Conservation (phyloP, 2,888 invertebrate genomes). For the Rutpela maculata region DNA sequence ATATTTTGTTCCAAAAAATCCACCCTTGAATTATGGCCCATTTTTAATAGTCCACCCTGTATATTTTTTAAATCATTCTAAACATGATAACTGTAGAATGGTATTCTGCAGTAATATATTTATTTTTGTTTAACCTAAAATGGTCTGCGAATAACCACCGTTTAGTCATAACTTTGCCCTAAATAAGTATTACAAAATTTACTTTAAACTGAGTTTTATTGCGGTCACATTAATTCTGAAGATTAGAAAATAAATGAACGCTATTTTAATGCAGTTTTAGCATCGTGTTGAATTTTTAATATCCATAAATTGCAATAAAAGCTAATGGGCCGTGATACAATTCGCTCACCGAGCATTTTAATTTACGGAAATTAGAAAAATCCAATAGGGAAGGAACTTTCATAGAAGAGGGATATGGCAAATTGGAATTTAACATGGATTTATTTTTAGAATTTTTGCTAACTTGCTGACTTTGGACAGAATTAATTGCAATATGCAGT, state of each 20-base stretch:
- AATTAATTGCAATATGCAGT: conserved; percentile 2
- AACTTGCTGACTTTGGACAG: not conserved
- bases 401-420: conserved; percentile 28
- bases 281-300: conserved; percentile 63
- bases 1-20: too few relatives aligned
- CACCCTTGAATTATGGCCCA: too few relatives aligned
- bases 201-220: conserved; percentile 12
- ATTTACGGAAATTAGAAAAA: conserved; percentile 61
- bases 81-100: not conserved
- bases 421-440: conserved; percentile 37
- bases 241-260: conserved; percentile 52
- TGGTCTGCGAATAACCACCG: not conserved
- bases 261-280: conserved; percentile 52
- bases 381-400: conserved; percentile 43
- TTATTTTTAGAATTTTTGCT: conserved; percentile 13
- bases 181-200: conserved; percentile 13
- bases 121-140: not conserved
- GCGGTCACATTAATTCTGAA: conserved; percentile 42
- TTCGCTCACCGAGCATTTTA: conserved; percentile 64
- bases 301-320: conserved; percentile 68
- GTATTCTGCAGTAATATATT: not conserved
- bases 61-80: too few relatives aligned
- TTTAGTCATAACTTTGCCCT: not conserved
- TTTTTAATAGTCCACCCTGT: too few relatives aligned
- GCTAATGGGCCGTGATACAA: conserved; percentile 65